phyloP scores from a whole-genome alignment of 1,140 invertebrate genomes.

The Antheraea pernyi region DNA sequence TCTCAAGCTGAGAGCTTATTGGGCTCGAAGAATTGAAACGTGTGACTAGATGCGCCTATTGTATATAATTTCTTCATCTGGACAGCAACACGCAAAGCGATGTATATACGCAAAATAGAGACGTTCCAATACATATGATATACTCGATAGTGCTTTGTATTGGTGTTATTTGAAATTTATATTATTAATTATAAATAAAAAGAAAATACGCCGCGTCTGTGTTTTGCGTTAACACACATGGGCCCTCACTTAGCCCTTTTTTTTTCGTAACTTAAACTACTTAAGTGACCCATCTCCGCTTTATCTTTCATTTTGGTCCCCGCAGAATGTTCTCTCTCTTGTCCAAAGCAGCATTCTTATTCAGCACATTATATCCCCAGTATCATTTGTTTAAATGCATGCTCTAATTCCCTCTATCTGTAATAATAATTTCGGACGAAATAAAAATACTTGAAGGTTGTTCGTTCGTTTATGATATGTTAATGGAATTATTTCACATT shows the following conservation, averaged over 20 bases:
- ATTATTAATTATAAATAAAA: too few relatives aligned
- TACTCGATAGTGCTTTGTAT: too few relatives aligned
- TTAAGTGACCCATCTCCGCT: not conserved
- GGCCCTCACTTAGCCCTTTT: too few relatives aligned
- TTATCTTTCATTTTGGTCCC: constrained; percentile 51
- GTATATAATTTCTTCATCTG: too few relatives aligned
- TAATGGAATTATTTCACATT: not conserved
- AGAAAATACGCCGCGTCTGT: too few relatives aligned
- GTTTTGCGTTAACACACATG: too few relatives aligned
- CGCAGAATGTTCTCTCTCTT: constrained; percentile 62
- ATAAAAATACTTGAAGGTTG: constrained; percentile 1
- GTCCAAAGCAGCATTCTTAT: constrained; percentile 55
- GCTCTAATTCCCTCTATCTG: constrained; percentile 29
- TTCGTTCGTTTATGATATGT: not conserved
- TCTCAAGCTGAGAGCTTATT: too few relatives aligned
- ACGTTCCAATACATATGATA: too few relatives aligned
- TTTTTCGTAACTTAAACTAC: not conserved
- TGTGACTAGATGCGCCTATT: too few relatives aligned
- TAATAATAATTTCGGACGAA: not conserved
- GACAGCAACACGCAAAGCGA: too few relatives aligned
- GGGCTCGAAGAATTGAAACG: not conserved
- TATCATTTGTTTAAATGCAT: constrained; percentile 44
- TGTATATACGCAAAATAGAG: too few relatives aligned
- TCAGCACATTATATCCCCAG: constrained; percentile 48
- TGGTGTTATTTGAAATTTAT: too few relatives aligned